Base-by-base conservation (phyloP, 2,888 invertebrate genomes). In the Apoderus coryli region DNA sequence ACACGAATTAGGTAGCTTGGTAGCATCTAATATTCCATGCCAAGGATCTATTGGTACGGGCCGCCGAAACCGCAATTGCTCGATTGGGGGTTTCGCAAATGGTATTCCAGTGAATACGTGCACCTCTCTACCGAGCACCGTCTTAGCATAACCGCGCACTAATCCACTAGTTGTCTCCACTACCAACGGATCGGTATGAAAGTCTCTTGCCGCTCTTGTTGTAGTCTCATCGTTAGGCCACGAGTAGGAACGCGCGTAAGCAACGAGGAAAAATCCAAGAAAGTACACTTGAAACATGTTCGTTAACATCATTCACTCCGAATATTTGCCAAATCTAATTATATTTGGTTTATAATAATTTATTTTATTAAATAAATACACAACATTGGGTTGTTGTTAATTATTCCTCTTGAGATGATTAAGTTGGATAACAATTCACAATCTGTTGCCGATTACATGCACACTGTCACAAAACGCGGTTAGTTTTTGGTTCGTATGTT, bases 41-140 rank as follows among this genome's bases (percentile, higher is more conserved):
- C 88, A 89, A 0, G 82, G 80, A 41, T 84, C 82, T 36, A 82
- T 72, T 6, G 85, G 81, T 29, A 82, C 76, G 6, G 90, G 90
- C 45, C 78, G 75, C 27, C 81, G 70, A 60, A 89, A 90, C 47
- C 90, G 66, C 37, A 89, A 64, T 32, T 79, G 77, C 9, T 85
- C 88, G 25, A 89, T 58, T 2, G 90, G 89, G 2, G 89, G 81
- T 54, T 86, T 84, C 4, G 89, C 90, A 53, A 85, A 90, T 10
- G 90, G 90, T 39, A 90, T 81, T 3, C 89, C 89, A 29, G 78
- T 77, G 51, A 82, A 90, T 30, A 81, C 77, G 54, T 86, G 85
- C 15, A 89, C 80, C 56, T 90, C 77, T 31, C 84, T 72, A 29
- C 85, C 76, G 58, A 86, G 65, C 44, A 88, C 78, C 38, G 76